phyloP scores from a whole-genome alignment of 2,797 vertebrate species.

The Poeciliopsis presidionis region DNA sequence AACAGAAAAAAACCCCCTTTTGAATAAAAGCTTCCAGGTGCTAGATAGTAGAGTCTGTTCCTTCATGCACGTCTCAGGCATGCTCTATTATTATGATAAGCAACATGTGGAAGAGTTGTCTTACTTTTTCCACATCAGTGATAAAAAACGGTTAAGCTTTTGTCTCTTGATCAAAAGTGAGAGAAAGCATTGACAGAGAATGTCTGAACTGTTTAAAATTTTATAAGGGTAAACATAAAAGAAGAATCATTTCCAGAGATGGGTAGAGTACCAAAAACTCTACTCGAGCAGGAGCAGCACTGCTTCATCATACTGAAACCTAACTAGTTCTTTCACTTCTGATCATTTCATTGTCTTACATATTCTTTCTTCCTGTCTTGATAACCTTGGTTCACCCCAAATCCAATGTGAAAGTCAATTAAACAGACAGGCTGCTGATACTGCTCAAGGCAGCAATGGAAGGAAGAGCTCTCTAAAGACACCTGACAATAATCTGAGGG shows the following conservation, averaged over 20 bases:
- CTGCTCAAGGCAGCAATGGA: constrained; percentile 38
- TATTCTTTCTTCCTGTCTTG: neutral
- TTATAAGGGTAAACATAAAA: neutral
- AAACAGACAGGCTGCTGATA: constrained; percentile 33
- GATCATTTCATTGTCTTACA: neutral
- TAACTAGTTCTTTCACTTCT: neutral
- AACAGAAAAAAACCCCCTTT: neutral
- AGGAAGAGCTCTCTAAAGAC: constrained; percentile 59
- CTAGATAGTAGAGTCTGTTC: neutral
- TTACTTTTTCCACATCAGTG: neutral
- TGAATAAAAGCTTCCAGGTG: constrained; percentile 13
- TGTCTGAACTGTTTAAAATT: neutral
- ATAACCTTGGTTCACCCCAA: neutral
- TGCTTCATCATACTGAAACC: neutral
- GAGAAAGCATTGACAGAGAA: constrained; percentile 2
- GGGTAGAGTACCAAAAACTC: neutral
- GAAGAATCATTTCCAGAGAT: neutral
- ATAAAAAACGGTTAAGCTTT: neutral
- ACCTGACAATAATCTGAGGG: constrained; percentile 63
- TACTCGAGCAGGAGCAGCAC: neutral
- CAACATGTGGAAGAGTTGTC: neutral
- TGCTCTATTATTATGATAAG: neutral
- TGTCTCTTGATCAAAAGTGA: neutral
- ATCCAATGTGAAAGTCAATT: neutral
- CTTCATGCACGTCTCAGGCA: neutral